Evolutionary conservation across 2,113 vertebrate genomes (phyloP).

Genomic region (Mungos mungo): DNA sequence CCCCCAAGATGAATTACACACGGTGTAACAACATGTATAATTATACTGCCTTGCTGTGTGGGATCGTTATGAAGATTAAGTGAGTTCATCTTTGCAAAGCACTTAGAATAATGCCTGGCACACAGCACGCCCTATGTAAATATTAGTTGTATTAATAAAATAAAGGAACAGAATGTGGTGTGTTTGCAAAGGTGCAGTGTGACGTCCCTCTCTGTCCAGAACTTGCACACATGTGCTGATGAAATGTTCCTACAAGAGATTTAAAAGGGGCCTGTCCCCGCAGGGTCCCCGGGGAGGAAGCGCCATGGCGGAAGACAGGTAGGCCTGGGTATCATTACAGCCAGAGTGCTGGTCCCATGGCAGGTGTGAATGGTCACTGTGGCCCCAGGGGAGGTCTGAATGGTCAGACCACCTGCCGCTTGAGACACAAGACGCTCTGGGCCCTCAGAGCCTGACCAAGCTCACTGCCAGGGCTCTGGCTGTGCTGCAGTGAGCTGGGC

Average conservation of each 20-base stretch:
- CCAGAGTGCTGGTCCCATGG: background rate
- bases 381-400: background rate
- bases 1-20: background rate
- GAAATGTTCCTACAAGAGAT: background rate
- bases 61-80: background rate
- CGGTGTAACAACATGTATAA: background rate
- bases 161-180: background rate
- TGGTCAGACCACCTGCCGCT: background rate
- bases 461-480: background rate
- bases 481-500: background rate
- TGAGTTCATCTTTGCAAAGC: background rate
- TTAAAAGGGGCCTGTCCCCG: background rate
- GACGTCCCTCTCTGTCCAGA: background rate
- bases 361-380: background rate
- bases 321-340: background rate
- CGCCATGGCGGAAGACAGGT: background rate
- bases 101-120: background rate
- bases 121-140: background rate
- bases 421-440: background rate
- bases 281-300: background rate
- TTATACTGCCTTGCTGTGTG: background rate
- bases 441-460: too few species aligned
- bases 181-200: background rate
- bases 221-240: background rate
- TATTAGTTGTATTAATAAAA: background rate